Base-by-base conservation (phyloP, 2,113 vertebrate species). In the Apteryx mantelli region DNA sequence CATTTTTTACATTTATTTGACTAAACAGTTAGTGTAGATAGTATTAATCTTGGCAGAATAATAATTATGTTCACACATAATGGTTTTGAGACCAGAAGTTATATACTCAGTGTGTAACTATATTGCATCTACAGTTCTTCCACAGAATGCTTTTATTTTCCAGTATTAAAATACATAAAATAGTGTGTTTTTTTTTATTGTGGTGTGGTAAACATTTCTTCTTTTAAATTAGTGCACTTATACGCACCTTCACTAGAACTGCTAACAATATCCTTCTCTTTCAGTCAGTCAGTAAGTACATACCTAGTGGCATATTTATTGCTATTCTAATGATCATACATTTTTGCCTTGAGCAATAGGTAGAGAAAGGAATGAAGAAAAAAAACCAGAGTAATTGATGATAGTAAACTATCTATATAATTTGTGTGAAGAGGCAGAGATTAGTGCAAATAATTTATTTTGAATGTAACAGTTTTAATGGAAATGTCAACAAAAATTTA, bases 121-220 rank as follows among this genome's bases (percentile, higher is more conserved):
- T 40, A 46, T 21, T 66, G 73, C 64, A 91, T 46, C 40, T 77
- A 69, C 50, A 83, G 50, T 66, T 92, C 71, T 95, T 77, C 71
- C 71, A 91, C 63, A 88, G 91, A 94, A 90, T 55, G 74, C n/a
- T 64, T 81, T 32, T 34, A 48, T 90, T 93, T 40, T 96, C 85
- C 95, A 95, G 93, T 88, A 93, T 55, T 73, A 81, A 95, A 95
- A 94, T 9, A 89, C 10, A 88, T 15, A 89, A 92, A 87, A 87
- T 2, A 77, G 60, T 60, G 5, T 30, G 89, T 25, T 77, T 69
- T 74, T 73, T 63, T 50, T 93, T 63, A 46, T 77, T 42, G 71
- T 78, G 60, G 86, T 66, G 92, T 95, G 88, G 95, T 96, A 96
- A 97, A 93, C 56, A 56, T 74, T 88, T 88, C 50, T 89, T 87